Percentiles rank a stretch among this genome's conserved stretches.
phyloP scores from a whole-genome alignment of 2,888 invertebrate genomes.

The Taphrorychus bicolor region DNA sequence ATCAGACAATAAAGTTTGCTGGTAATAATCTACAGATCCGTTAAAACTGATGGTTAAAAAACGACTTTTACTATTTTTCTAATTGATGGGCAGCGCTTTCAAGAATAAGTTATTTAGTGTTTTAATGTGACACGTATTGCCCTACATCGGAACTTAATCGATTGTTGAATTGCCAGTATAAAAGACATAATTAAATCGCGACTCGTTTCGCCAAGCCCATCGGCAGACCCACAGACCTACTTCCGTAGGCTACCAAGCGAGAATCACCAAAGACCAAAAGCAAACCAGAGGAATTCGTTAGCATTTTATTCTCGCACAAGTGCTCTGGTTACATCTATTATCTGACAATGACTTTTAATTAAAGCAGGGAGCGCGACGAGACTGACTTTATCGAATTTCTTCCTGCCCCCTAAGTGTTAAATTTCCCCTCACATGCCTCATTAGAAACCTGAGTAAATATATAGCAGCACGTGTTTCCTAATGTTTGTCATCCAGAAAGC shows the following conservation, averaged over 20 bases:
- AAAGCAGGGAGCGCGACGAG: too few relatives aligned
- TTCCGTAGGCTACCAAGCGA: neutral
- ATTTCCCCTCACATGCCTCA: neutral
- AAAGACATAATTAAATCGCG: neutral
- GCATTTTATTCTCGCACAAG: neutral
- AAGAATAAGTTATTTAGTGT: too few relatives aligned
- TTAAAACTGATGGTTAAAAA: too few relatives aligned
- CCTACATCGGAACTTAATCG: neutral
- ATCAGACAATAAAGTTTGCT: too few relatives aligned
- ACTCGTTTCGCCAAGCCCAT: constrained; percentile 2
- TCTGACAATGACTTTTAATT: too few relatives aligned
- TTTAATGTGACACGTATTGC: neutral
- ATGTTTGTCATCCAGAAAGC: neutral
- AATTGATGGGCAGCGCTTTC: too few relatives aligned
- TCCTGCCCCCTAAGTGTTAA: neutral
- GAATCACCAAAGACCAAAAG: too few relatives aligned
- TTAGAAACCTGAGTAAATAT: neutral
- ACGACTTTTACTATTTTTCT: too few relatives aligned
- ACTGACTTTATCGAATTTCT: neutral
- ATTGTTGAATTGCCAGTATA: neutral
- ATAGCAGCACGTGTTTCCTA: neutral
- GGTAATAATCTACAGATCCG: too few relatives aligned
- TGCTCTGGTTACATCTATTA: too few relatives aligned
- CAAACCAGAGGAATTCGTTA: neutral
- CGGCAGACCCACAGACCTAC: constrained; percentile 7